These are phyloP conservation scores for Rostratula benghalensis DNA, from an alignment of 2,113 vertebrate species.

Conservation along the genomic window DNA sequence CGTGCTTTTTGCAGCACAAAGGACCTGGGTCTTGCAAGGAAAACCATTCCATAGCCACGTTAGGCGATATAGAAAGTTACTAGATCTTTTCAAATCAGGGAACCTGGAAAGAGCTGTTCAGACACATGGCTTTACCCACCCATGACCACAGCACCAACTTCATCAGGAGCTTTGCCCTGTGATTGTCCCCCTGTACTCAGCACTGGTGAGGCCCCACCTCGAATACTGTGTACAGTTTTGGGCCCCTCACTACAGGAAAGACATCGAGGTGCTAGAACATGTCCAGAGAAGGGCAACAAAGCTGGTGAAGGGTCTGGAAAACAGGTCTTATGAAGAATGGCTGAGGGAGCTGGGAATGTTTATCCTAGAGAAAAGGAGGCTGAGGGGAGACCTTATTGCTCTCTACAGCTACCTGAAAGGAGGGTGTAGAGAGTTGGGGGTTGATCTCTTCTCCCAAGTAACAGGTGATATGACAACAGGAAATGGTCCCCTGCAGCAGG, in stretches of 20 bases:
- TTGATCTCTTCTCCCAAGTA: neutral
- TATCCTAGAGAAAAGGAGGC: neutral
- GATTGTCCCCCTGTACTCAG: fast-evolving
- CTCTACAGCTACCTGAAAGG: neutral
- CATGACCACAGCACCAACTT: neutral
- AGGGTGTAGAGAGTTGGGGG: neutral
- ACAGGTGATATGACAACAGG: neutral
- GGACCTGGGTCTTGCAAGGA: neutral
- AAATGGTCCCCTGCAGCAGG: neutral
- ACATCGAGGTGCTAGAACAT: neutral
- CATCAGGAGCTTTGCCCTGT: neutral
- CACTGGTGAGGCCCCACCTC: neutral
- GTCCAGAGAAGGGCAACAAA: neutral
- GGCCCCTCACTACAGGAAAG: neutral
- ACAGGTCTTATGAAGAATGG: neutral
- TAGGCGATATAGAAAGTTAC: neutral
- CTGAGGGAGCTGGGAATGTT: neutral
- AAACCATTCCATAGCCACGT: neutral
- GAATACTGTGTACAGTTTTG: neutral
- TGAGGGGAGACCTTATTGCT: neutral
- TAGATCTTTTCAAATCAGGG: neutral
- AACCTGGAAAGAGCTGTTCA: neutral
- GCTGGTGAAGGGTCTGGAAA: neutral
- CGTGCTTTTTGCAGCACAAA: neutral
- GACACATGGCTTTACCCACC: neutral